Evolutionary conservation across 2,113 vertebrate genomes (phyloP), one percentile per base, ranked within the genome.

Genomic region (Elachura formosa): DNA sequence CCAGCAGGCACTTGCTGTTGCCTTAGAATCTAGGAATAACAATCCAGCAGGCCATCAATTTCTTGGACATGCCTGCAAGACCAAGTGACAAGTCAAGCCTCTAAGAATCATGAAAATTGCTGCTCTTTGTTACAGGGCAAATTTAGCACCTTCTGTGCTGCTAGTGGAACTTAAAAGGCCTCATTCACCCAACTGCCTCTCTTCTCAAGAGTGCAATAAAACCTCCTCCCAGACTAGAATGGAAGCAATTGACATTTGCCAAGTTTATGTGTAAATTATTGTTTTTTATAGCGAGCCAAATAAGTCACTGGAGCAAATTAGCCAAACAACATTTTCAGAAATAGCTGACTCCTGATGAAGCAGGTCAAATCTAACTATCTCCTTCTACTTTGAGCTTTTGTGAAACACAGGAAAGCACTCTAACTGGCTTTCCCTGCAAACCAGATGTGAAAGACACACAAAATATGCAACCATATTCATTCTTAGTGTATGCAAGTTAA

Each of bases 201-300:
- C 81, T 77, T 89, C 72, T 92, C 76, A 51, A 87, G 73, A 84
- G n/a, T 38, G 76, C 43, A 78, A 49, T 94, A 72, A 94, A 94
- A 61, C 23, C 38, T 94, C 23, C 38, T 94, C 56, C 56, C 58
- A 72, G 34, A 71, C 45, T 55, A 58, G 62, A 96, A 95, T 89
- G 63, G 68, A 84, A 89, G 76, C 36, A 81, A 55, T 11, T 89
- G 52, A 67, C 56, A 61, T 89, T 89, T 93, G 69, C 85, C 89
- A 94, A 87, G 76, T 68, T 86, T 23, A 36, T 58, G 51, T 84
- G 88, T 73, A 86, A 94, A 80, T 73, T 21, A 74, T 85, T 0
- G 0, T 1, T 64, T 89, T 80, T 87, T 68, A 66, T 41, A 68
- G 66, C 0, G 1, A 87, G 58, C 62, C 66, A 93, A 89, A 68